Conservation (phyloP, 2,113 vertebrate genomes). For the Cairina moschata region DNA sequence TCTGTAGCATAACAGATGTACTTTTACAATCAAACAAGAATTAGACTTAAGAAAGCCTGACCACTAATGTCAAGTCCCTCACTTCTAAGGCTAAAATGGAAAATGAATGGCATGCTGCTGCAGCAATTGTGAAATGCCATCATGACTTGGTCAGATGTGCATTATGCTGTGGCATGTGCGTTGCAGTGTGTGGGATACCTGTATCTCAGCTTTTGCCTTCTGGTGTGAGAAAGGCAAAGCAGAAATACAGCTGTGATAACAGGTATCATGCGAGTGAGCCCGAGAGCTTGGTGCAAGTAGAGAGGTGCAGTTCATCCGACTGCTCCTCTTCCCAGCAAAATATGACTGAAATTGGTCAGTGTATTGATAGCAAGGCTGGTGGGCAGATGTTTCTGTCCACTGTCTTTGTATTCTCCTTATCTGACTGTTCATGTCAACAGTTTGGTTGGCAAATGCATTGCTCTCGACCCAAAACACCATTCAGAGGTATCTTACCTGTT, state of each 20-base stretch:
- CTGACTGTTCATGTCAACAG: not conserved
- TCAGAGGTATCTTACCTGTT: not conserved
- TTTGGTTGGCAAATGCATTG: not conserved
- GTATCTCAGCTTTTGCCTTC: not conserved
- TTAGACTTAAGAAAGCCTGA: not conserved
- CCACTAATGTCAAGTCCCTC: not conserved
- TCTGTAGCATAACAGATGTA: not conserved
- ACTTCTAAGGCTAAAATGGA: not conserved
- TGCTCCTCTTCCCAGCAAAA: not conserved
- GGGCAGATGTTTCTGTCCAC: not conserved
- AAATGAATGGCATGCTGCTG: not conserved
- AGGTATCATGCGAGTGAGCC: rapidly evolving
- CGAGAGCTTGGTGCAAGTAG: not conserved
- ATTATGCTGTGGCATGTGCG: not conserved
- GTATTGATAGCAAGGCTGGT: not conserved
- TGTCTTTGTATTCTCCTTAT: not conserved
- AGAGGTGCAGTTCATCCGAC: not conserved
- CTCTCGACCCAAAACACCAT: not conserved
- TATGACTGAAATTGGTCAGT: not conserved
- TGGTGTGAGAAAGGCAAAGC: not conserved
- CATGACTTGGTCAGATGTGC: not conserved
- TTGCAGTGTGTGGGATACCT: not conserved
- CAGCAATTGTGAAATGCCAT: not conserved
- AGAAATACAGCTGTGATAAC: not conserved
- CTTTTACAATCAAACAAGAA: not conserved